Evolutionary conservation across 2,797 vertebrate genomes (phyloP), one percentile per base, ranked within the genome.

Genomic region (Melanogrammus aeglefinus): DNA sequence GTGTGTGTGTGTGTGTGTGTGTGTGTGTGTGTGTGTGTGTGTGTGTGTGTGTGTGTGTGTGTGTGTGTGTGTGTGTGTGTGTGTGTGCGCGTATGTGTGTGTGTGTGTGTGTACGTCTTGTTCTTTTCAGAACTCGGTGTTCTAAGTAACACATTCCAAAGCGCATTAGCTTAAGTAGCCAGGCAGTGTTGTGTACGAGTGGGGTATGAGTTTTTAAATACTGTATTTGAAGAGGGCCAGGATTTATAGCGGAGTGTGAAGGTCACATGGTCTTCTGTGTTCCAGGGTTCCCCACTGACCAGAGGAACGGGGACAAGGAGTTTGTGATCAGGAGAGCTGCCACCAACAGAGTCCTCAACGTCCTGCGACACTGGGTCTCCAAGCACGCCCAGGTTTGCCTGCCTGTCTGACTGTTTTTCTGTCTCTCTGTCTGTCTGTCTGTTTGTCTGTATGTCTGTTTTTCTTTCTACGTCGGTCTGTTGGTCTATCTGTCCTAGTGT

Each of bases 361-460:
- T 99, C 44, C 92, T 99, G 86, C 92, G 98, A 57, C 98, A 99
- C 93, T 99, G 98, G 98, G 97, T 98, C 75, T 98, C 97, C 93
- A 99, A 99, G 83, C 98, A 99, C 88, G 93, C 96, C 0, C 97
- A 98, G 96, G 98, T 99, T 87, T 63, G 81, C 57, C 71, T 76
- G 47, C 44, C 33, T 63, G 44, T 24, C 16, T 63, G 16, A 4
- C 47, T 35, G 18, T 29, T 9, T 29, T 18, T 14, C 21, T 27
- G 13, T 14, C 24, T 41, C 3, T 44, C 8, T 74, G 12, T n/a
- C n/a, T n/a, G n/a, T n/a, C n/a, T 44, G 1, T 74, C n/a, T 27
- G n/a, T 44, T 0, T 39, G 39, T 36, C 18, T 12, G 21, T 38
- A 21, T 38, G 12, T 73, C 1, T 71, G 29, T 71, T 2, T 66